phyloP scores from a whole-genome alignment of 2,888 invertebrate genomes.

The Gibbula magus region DNA sequence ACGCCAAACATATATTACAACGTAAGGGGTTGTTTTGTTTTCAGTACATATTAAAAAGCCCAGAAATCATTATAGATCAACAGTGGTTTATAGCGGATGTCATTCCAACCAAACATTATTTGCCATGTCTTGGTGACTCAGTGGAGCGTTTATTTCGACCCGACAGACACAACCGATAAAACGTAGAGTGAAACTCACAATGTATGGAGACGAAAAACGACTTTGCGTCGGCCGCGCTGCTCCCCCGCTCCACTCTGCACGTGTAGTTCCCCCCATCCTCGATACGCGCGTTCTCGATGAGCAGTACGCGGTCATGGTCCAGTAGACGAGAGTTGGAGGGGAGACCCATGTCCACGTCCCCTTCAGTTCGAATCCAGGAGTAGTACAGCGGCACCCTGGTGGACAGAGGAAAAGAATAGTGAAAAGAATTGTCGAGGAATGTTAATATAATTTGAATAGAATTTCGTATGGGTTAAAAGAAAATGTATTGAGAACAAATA shows the following conservation, averaged over 20 bases:
- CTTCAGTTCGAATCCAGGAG: slow-evolving; percentile 47
- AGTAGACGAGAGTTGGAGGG: slow-evolving; percentile 84
- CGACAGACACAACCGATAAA: not conserved
- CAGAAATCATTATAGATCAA: no score
- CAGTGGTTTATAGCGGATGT: no score
- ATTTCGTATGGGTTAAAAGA: not conserved
- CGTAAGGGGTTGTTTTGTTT: no score
- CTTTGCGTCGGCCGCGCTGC: slow-evolving; percentile 30
- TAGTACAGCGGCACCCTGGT: slow-evolving; percentile 52
- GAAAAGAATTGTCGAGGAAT: not conserved
- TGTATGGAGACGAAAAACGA: slow-evolving; percentile 39
- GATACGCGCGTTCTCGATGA: slow-evolving; percentile 88
- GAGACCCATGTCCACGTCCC: slow-evolving; percentile 77
- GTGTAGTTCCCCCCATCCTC: slow-evolving; percentile 94
- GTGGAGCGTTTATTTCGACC: not conserved
- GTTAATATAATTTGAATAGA: not conserved
- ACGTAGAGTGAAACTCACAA: slow-evolving; percentile 31
- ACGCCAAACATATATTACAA: no score
- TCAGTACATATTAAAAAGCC: no score
- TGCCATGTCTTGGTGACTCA: no score
- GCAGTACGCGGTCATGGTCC: slow-evolving; percentile 89
- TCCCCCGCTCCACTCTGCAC: slow-evolving; percentile 81
- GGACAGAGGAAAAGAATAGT: not conserved
- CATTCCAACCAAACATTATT: no score
- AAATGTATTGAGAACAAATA: not conserved